Evolutionary conservation across 2,797 vertebrate species (phyloP).

Genomic region (Fundulus diaphanus): DNA sequence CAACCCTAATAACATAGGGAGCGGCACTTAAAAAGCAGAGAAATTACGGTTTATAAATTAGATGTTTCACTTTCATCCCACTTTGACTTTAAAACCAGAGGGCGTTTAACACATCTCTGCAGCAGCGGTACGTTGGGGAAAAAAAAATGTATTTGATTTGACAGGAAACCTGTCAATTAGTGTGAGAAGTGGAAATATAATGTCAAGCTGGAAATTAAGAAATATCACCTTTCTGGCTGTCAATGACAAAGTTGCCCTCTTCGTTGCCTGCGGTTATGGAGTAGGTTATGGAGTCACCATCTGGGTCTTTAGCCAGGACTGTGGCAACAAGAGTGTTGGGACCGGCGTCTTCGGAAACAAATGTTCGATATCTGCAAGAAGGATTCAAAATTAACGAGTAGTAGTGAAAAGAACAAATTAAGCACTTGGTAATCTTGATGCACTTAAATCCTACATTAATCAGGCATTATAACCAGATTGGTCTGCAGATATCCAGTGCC

Average conservation of each 20-base stretch:
- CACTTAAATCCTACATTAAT: not conserved
- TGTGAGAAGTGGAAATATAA: conserved; percentile 42
- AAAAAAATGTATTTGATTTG: conserved; percentile 60
- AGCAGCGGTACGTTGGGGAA: conserved; percentile 35
- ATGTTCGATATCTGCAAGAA: conserved; percentile 87
- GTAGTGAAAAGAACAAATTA: not conserved
- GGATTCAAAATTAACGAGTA: conserved; percentile 18
- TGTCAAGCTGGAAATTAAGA: conserved; percentile 44
- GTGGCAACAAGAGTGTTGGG: conserved; percentile 90
- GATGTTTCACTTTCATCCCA: conserved; percentile 47
- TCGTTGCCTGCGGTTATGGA: conserved; percentile 87
- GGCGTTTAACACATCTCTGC: conserved; percentile 19
- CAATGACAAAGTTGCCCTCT: conserved; percentile 90
- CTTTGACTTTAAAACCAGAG: conserved; percentile 60
- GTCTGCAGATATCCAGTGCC: not conserved
- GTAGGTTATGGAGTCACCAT: conserved; percentile 89
- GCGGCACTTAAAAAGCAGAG: conserved; percentile 14
- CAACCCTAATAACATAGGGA: conserved; percentile 47
- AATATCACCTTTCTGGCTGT: conserved; percentile 89
- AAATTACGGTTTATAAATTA: conserved; percentile 60
- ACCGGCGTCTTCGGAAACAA: conserved; percentile 92
- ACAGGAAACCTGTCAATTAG: conserved; percentile 63
- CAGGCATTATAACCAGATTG: not conserved
- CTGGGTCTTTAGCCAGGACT: conserved; percentile 89
- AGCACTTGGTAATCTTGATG: not conserved